Conservation (phyloP, 1,140 invertebrate species). For the Chlorops oryzae region DNA sequence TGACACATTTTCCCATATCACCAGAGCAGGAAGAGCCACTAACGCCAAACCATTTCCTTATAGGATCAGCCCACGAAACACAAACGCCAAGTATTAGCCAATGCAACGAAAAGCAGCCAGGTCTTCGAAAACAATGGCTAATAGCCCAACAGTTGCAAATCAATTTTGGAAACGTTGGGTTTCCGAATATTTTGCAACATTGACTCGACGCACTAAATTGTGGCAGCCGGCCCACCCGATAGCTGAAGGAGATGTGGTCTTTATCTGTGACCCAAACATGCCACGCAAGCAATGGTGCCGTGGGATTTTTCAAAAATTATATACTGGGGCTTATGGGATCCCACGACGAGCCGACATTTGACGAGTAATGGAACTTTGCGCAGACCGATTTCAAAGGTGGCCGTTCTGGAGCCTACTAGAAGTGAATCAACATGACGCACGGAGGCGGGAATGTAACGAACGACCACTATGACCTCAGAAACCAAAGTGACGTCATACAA, state of each 20-base stretch:
- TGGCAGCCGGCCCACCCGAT: background rate
- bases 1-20: conserved; percentile 26
- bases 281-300: background rate
- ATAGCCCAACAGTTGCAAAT: background rate
- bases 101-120: background rate
- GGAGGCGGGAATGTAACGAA: conserved; percentile 13
- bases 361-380: background rate
- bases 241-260: background rate
- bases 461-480: conserved; percentile 24
- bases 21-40: conserved; percentile 20
- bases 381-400: conserved; percentile 5
- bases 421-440: conserved; percentile 20
- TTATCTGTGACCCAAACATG: background rate
- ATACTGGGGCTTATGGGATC: background rate
- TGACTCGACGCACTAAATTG: conserved; percentile 9
- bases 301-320: background rate
- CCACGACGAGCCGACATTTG: conserved; percentile 1
- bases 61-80: background rate
- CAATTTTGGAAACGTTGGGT: conserved; percentile 11
- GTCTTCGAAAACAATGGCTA: conserved; percentile 6
- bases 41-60: conserved; percentile 7
- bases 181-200: conserved; percentile 9
- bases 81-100: background rate
- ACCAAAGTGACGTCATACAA: conserved; percentile 41
- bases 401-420: background rate